Evolutionary conservation across 2,113 vertebrate species (phyloP).

Genomic region (Eurystomus gularis): DNA sequence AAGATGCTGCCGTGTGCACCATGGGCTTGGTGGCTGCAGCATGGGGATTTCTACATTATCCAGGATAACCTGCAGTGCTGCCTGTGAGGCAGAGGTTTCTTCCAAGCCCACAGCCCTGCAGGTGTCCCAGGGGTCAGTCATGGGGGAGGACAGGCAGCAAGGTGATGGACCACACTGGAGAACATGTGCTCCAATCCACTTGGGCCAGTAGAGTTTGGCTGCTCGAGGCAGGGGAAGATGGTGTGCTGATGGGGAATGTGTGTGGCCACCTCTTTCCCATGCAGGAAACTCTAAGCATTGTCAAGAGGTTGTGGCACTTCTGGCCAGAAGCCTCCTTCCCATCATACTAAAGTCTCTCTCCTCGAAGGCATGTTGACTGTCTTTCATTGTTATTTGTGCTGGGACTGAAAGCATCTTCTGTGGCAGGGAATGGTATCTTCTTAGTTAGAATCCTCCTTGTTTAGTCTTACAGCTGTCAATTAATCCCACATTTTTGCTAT

Average conservation of each 20-base stretch:
- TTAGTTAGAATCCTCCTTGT: slow-evolving; percentile 8
- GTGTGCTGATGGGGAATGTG: background rate
- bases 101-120: background rate
- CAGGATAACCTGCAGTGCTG: background rate
- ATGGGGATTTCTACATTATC: background rate
- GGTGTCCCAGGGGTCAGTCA: background rate
- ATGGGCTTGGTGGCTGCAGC: background rate
- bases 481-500: slow-evolving; percentile 23
- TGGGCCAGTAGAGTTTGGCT: background rate
- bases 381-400: accelerated
- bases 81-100: background rate
- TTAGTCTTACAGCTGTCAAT: slow-evolving; percentile 55
- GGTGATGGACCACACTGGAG: background rate
- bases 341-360: background rate
- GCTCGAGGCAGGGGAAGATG: accelerated
- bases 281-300: background rate
- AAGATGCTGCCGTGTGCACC: accelerated
- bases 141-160: background rate
- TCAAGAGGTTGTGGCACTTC: background rate
- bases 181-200: background rate
- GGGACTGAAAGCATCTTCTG: background rate
- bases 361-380: background rate
- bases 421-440: background rate
- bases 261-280: background rate
- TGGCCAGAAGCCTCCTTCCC: background rate